Percentiles rank a stretch among this genome's conserved stretches.
Conservation (phyloP, 2,113 vertebrate species). For the Crypturellus undulatus region DNA sequence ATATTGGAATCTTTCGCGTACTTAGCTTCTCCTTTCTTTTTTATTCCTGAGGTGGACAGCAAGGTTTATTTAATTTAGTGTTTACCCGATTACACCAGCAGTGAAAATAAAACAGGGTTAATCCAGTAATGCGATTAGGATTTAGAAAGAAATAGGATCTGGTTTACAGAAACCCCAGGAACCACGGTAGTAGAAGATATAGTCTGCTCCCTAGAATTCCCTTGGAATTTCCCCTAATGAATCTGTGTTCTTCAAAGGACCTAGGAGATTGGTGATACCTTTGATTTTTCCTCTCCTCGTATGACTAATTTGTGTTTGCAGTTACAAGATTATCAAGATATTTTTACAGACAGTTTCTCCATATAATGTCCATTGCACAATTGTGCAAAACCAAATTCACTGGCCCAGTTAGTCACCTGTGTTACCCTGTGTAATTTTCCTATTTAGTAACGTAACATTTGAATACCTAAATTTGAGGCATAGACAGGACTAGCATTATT, state of each 20-base stretch:
- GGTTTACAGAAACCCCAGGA: background rate
- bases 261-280: background rate
- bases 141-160: conserved; percentile 20
- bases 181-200: rapidly evolving
- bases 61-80: background rate
- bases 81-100: background rate
- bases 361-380: background rate
- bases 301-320: background rate
- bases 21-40: background rate
- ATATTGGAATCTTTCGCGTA: background rate
- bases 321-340: background rate
- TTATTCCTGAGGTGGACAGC: background rate
- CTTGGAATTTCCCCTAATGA: background rate
- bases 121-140: conserved; percentile 12
- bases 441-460: background rate
- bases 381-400: background rate
- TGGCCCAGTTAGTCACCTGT: background rate
- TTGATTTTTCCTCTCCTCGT: background rate
- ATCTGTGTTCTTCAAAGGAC: background rate
- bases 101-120: conserved; percentile 32
- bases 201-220: background rate
- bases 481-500: background rate
- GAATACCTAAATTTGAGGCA: background rate
- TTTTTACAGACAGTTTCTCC: background rate
- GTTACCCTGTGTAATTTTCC: background rate